These are phyloP conservation scores for Callorhinus ursinus DNA, from an alignment of 2,113 vertebrate genomes.

Conservation along the genomic window DNA sequence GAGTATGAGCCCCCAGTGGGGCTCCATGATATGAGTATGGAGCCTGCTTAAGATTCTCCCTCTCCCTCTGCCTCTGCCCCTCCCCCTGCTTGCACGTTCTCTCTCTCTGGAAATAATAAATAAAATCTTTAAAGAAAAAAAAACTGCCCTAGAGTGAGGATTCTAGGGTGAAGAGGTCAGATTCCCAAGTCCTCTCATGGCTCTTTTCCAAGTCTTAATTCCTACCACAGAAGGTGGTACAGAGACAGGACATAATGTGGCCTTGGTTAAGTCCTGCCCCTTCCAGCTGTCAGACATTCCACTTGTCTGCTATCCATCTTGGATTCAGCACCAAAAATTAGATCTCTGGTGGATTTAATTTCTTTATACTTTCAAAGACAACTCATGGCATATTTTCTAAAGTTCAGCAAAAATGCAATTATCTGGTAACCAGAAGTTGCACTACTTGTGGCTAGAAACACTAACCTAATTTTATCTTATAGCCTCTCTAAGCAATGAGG, in stretches of 20 bases:
- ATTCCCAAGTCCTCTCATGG: background rate
- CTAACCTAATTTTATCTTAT: background rate
- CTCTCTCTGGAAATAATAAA: background rate
- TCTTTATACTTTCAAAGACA: constrained; percentile 6
- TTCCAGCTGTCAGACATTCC: background rate
- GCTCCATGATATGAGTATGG: background rate
- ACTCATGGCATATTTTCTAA: constrained; percentile 16
- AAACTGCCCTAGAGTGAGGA: background rate
- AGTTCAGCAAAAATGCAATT: constrained; percentile 25
- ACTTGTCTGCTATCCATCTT: background rate
- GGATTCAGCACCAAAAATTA: background rate
- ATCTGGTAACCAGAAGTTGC: background rate
- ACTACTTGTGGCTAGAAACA: background rate
- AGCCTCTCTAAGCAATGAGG: background rate
- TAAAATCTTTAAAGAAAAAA: background rate
- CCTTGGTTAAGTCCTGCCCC: background rate
- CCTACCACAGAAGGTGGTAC: background rate
- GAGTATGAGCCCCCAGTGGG: background rate
- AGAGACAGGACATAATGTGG: background rate
- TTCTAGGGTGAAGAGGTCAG: background rate
- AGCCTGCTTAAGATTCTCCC: background rate
- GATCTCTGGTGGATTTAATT: background rate
- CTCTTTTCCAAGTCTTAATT: background rate
- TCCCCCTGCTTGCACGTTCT: background rate
- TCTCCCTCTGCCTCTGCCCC: background rate